Evolutionary conservation across 2,797 vertebrate genomes (phyloP), one percentile per base, ranked within the genome.

Genomic region (Menidia menidia): DNA sequence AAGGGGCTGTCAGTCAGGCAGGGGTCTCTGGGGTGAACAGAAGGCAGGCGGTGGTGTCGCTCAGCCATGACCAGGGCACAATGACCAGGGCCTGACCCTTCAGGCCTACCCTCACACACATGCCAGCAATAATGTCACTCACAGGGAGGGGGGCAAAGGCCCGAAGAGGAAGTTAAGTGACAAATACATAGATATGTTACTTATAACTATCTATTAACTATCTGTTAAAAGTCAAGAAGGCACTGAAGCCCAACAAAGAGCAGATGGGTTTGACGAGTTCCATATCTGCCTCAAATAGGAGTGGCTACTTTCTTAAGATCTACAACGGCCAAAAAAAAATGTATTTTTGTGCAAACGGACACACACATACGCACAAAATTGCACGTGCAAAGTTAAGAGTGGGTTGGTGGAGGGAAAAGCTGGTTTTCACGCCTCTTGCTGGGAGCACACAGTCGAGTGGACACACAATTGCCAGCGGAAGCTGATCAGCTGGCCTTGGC

Each of bases 401-500:
- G 68, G 81, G 85, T 80, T 68, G 71, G 80, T 48, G 71, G 80
- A 89, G 88, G 92, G 92, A 93, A 93, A 92, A 84, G 75, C 85
- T 77, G 78, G 83, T 78, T 75, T 86, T 88, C 75, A 83, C 77
- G 53, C 82, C 90, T 83, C 87, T 90, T 66, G 68, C 90, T 91
- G 85, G 75, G 90, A 92, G 91, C 86, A 87, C 91, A 94, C 89
- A 93, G 91, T 92, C 71, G 83, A 92, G 88, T 92, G 92, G 91
- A 90, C 93, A 93, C 89, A 94, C 91, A 93, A 90, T 91, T 85
- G 88, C 84, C 87, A 93, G 83, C 89, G 90, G 92, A 94, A 93
- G 90, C 84, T 88, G 87, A 93, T 93, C 92, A 93, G 93, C 92
- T 93, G 93, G 90, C 84, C 83, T 75, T 82, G 80, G 90, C 84